Percentiles rank a stretch among this genome's conserved stretches.
Evolutionary conservation across 2,888 invertebrate species (phyloP).

Genomic region (Plebejus anna): DNA sequence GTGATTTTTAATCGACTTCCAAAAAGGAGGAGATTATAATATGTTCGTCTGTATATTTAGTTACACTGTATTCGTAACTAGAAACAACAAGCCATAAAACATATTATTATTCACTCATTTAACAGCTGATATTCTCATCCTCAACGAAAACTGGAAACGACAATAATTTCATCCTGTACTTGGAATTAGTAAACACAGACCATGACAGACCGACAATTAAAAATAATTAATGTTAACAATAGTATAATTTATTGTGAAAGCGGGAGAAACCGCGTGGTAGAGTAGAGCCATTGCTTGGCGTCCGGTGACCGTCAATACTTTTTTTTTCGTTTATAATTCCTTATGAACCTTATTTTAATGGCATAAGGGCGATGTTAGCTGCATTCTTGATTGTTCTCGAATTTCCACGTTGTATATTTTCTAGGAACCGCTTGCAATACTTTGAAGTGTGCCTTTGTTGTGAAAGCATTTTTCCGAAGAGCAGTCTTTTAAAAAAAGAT

Average conservation of each 20-base stretch:
- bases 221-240: conserved; percentile 13
- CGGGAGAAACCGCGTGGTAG: conserved; percentile 30
- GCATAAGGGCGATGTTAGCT: background rate
- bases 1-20: background rate
- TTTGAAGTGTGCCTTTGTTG: background rate
- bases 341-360: background rate
- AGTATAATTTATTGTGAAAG: conserved; percentile 16
- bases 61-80: background rate
- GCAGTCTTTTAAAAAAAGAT: background rate
- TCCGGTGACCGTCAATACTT: background rate
- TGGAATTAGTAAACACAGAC: background rate
- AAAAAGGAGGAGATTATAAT: too few species aligned
- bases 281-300: conserved; percentile 14
- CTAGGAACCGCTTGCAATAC: background rate
- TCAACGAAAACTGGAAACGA: background rate
- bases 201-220: conserved; percentile 7
- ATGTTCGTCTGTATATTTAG: too few species aligned
- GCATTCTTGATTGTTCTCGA: background rate
- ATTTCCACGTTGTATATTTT: background rate
- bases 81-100: background rate
- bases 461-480: background rate
- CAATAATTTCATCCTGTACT: background rate
- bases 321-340: background rate
- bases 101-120: background rate
- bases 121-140: background rate